Evolutionary conservation across 2,888 invertebrate genomes (phyloP), one percentile per base, ranked within the genome.

Genomic region (Pyrochroa serraticornis): DNA sequence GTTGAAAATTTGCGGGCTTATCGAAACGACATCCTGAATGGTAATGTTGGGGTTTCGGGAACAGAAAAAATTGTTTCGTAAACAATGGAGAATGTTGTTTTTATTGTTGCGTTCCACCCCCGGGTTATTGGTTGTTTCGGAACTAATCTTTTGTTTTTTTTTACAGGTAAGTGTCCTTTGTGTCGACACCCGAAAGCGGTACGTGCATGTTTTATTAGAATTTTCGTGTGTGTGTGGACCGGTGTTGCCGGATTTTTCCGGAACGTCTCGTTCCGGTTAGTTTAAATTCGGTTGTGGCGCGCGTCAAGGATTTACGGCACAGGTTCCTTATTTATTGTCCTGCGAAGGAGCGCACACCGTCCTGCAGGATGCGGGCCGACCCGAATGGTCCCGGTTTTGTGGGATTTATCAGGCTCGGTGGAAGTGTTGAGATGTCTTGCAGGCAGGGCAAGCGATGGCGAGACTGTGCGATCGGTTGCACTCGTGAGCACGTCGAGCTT

Each of bases 401-500:
- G 22, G 22, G 22, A 53, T 47, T 58, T 54, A 54, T 59, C 54
- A 32, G 48, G 52, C 34, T 52, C 22, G 42, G 46, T 44, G 37
- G 52, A 52, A 52, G 58, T 53, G 48, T 46, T 55, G 59, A 55
- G 41, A 57, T 50, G 52, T 58, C 58, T 58, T 60, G 49, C 55
- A 55, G 65, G 47, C 56, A 60, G 63, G 61, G 60, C 64, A 65
- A 63, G 58, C 62, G 60, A 22, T 22, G 63, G 64, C 67, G 64
- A 64, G 65, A 53, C 59, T 62, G 50, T 54, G 42, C 64, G 65
- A 61, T 67, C 69, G 67, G 67, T 46, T 57, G 58, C 58, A 53
- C 53, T 60, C 67, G 69, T 49, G 42, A 38, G 33, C 62, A 49
- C 56, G 51, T 58, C 61, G 61, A 54, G 55, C 59, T 62, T 62